Base-by-base conservation (phyloP, 2,113 vertebrate species). In the Numenius arquata region DNA sequence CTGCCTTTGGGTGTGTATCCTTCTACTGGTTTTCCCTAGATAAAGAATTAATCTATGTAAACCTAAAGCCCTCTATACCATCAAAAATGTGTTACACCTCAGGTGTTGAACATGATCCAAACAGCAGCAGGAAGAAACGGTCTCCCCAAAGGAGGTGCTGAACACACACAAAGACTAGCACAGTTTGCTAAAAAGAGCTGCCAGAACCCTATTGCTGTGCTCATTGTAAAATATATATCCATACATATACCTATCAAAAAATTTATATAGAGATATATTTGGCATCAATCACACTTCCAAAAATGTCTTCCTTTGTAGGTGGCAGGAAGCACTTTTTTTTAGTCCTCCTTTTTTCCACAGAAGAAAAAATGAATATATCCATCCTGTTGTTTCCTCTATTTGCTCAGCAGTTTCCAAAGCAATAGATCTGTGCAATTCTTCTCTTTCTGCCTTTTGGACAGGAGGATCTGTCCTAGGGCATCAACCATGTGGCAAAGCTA, bases 401-500 rank as follows among this genome's bases (percentile, higher is more conserved):
- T 81, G 61, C 41, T 87, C 76, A 93, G 68, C 47, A 55, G 68
- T 72, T 93, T 91, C 65, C 68, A 96, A 77, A 95, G 65, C 43
- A 77, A 78, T 38, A 84, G 20, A 12, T 16, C 56, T 50, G 27
- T 25, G 26, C 29, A 84, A 84, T 48, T 71, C 38, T 53, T 72
- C 87, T 89, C 22, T 27, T 80, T 81, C 72, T 75, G 27, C 41
- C 45, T 85, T 78, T 81, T 89, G 29, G 48, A 48, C 22, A 50
- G 27, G 22, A 67, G 43, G 26, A 72, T 68, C 48, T 68, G 40
- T 61, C 87, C 70, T 23, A 75, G 47, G 48, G 43, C 70, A 73
- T 70, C 34, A 85, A 43, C 19, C 1, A 0, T 56, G 21, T 70
- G 74, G 53, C 14, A 87, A 89, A 85, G 27, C 43, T n/a, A 32